Conservation (phyloP, 2,113 vertebrate species). For the Siniperca chuatsi region DNA sequence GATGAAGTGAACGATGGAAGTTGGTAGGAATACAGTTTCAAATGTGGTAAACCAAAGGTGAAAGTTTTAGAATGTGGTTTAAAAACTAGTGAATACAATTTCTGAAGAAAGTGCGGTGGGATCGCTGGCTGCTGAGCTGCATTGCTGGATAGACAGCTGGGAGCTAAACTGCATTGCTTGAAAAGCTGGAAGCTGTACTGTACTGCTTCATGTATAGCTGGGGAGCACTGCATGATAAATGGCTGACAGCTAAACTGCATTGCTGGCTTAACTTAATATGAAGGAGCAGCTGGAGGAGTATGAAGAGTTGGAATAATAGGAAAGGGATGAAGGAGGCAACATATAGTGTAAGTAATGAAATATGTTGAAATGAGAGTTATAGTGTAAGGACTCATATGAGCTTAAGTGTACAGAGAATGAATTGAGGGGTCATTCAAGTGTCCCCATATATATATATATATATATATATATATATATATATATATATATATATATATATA, state of each 20-base stretch:
- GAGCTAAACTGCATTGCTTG: too few relatives aligned
- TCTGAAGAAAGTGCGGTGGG: neutral
- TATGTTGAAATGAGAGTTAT: neutral
- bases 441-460: too few relatives aligned
- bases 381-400: neutral
- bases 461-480: too few relatives aligned
- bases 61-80: conserved; percentile 40
- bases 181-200: too few relatives aligned
- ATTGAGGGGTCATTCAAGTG: neutral
- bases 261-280: too few relatives aligned
- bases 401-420: neutral
- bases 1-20: conserved; percentile 4
- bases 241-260: too few relatives aligned
- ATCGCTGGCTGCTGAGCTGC: too few relatives aligned
- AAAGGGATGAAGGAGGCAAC: too few relatives aligned
- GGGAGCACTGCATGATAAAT: too few relatives aligned
- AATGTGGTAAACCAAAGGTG: conserved; percentile 45
- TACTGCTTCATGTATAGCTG: too few relatives aligned
- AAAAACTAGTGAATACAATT: neutral
- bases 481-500: too few relatives aligned
- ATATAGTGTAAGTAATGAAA: neutral
- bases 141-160: neutral
- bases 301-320: too few relatives aligned
- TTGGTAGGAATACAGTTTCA: conserved; percentile 10
- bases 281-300: neutral